Conservation (phyloP, 2,113 vertebrate genomes). For the Lathamus discolor region DNA sequence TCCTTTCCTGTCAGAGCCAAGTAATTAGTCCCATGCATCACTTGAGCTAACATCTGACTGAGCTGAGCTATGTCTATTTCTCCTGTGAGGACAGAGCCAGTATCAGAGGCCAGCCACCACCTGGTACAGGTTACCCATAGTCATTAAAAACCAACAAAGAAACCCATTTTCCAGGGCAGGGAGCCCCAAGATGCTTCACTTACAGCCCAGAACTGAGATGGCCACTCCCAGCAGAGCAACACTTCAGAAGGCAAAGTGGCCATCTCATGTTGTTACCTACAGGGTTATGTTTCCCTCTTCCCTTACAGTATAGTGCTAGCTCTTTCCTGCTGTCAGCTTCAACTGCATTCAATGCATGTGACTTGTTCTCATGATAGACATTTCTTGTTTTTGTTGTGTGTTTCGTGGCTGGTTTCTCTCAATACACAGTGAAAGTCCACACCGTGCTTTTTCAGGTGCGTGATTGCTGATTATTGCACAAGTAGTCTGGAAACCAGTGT, state of each 20-base stretch:
- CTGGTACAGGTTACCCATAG: background rate
- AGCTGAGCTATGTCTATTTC: background rate
- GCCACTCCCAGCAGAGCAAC: background rate
- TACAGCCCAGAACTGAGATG: background rate
- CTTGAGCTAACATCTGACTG: background rate
- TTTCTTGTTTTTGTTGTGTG: background rate
- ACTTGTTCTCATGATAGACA: background rate
- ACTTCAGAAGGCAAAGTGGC: background rate
- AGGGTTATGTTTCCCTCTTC: background rate
- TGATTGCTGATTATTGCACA: background rate
- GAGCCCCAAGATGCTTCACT: background rate
- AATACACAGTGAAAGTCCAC: background rate
- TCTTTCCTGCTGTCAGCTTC: background rate
- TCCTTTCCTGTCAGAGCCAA: background rate
- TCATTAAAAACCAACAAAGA: background rate
- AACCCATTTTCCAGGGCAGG: background rate
- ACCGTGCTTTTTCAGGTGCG: background rate
- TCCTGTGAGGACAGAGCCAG: background rate
- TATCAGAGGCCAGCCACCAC: background rate
- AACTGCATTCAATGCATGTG: background rate
- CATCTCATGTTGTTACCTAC: background rate
- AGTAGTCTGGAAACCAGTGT: background rate
- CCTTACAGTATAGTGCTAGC: background rate
- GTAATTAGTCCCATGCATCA: background rate
- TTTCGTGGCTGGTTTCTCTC: no score